Base-by-base conservation (phyloP, 2,113 vertebrate species). In the Myotis yumanensis region DNA sequence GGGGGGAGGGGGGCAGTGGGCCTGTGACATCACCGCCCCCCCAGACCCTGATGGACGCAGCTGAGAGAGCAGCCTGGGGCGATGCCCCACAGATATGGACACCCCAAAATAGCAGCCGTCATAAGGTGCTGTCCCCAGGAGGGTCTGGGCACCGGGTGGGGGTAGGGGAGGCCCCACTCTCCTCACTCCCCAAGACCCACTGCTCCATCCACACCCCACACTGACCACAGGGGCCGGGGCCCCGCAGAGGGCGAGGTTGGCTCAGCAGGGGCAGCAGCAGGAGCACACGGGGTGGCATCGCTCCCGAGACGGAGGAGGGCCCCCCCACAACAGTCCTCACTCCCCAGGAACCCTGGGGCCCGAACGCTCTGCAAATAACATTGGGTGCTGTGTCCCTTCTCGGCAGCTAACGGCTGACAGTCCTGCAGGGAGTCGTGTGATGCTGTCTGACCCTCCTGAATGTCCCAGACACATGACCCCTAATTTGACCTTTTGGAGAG, bases 321-420 rank as follows among this genome's bases (percentile, higher is more conserved):
- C 52, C 4, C 11, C 9, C 40, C 54, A 2, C 5, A 25, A 25
- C 1, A 30, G 43, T 40, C 62, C 43, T n/a, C 20, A 43, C 5
- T 25, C 90, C 28, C 54, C 5, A 0, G n/a, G 43, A 37, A 23
- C 23, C 66, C 77, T 20, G 62, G 48, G 0, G 0, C 23, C 22
- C 12, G 14, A 2, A 30, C 25, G 0, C 73, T 18, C 40, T 7
- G 54, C 3, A 0, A 22, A 7, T 2, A 32, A 4, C 22, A 14
- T 10, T 0, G 40, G 77, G 43, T 2, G 1, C 52, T 22, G 0
- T 1, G 15, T 2, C 48, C 35, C 25, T 10, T 30, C 79, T 20
- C 62, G 1, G 35, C 3, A 15, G 48, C 76, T 35, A 7, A 59
- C 30, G 89, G 64, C 64, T 37, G 16, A 37, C 43, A 28, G 59